Base-by-base conservation (phyloP, 2,113 vertebrate genomes). In the Carassius carassius region DNA sequence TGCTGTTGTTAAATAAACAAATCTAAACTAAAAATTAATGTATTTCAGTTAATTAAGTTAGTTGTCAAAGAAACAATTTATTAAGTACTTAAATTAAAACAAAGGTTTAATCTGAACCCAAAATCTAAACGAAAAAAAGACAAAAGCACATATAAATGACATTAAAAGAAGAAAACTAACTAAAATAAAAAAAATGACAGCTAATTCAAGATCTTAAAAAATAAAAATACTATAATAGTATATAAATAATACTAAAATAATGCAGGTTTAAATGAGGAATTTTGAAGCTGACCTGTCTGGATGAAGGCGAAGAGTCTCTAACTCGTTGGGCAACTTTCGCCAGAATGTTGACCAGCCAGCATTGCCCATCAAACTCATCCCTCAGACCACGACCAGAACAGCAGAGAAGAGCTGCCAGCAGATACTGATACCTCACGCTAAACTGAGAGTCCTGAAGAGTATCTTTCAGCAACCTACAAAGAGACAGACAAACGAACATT, bases 401-500 rank as follows among this genome's bases (percentile, higher is more conserved):
- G 94, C 98, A 99, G 14, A 99, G 92, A 90, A 99, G 90, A 4
- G 97, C 98, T 0, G 96, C 98, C 90, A 99, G 95, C 82, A 99
- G 94, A 83, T 97, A 97, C 92, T 98, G 98, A 90, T 98, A 99
- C 1, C 98, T 95, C 87, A 96, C 96, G n/a, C 95, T 97, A 94
- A 99, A 99, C 95, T 99, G 98, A 0, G 96, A 96, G 90, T 99
- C 98, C 92, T 98, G 97, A 14, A 99, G 95, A 67, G 96, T 94
- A 0, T 99, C 98, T 92, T 99, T 99, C 89, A 99, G 93, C 89
- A 99, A 87, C 98, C 98, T 99, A 92, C 37, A 21, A 56, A 21
- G 37, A 32, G 41, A 16, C 12, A 1, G 12, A 49, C 0, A 47
- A 51, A n/a, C 1, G 17, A 21, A 60, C 56, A 54, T 5, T 51